These are phyloP conservation scores for Aphaenogaster floridana DNA, from an alignment of 1,140 invertebrate genomes.

Conservation along the genomic window DNA sequence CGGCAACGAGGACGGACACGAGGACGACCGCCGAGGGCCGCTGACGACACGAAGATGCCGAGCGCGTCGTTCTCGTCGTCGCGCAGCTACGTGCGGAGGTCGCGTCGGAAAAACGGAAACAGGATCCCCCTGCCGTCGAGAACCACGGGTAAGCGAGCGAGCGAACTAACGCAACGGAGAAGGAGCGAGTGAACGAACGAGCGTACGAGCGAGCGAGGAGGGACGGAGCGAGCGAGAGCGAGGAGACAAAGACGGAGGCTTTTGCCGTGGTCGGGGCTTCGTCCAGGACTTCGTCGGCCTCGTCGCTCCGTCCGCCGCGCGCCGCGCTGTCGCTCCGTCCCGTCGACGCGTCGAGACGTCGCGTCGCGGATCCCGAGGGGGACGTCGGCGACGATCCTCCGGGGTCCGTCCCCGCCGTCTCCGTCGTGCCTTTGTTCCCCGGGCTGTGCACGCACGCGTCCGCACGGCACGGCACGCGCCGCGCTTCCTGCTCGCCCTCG, in stretches of 20 bases:
- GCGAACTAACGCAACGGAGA: background rate
- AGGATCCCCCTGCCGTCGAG: slow-evolving; percentile 93
- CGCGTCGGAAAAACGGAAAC: slow-evolving; percentile 94
- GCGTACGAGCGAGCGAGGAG: slow-evolving; percentile 70
- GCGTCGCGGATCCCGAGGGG: background rate
- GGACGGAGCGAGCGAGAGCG: background rate
- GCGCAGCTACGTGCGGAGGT: slow-evolving; percentile 94
- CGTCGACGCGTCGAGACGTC: background rate
- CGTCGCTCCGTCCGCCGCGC: slow-evolving; percentile 61
- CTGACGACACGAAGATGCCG: slow-evolving; percentile 90
- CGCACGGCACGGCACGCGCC: background rate
- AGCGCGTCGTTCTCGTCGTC: slow-evolving; percentile 96
- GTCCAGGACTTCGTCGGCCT: slow-evolving; percentile 40
- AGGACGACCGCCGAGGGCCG: slow-evolving; percentile 60
- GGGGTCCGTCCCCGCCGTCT: slow-evolving; percentile 2
- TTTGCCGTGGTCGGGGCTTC: slow-evolving; percentile 56
- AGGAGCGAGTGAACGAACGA: background rate
- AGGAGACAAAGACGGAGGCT: slow-evolving; percentile 32
- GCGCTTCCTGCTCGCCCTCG: slow-evolving; percentile 30
- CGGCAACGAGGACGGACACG: slow-evolving; percentile 53
- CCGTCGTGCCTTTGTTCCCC: slow-evolving; percentile 52
- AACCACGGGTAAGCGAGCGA: slow-evolving; percentile 86
- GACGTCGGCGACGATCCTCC: background rate
- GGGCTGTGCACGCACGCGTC: background rate
- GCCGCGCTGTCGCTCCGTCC: slow-evolving; percentile 48